Percentiles rank a stretch among this genome's conserved stretches.
These are phyloP conservation scores for Eulemur coronatus DNA, from an alignment of 2,797 vertebrate species.

Conservation along the genomic window DNA sequence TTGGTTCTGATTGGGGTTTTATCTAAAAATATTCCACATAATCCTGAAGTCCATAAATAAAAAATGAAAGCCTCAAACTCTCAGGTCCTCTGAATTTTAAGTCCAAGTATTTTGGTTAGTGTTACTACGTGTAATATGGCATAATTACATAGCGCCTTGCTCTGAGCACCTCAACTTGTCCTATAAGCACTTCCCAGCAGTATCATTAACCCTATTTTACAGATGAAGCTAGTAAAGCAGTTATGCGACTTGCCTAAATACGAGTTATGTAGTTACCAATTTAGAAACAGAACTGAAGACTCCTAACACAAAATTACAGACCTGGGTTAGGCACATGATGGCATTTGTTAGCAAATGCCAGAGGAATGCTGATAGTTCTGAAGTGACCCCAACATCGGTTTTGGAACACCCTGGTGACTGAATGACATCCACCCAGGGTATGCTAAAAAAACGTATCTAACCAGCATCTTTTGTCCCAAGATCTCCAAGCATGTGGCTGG, in stretches of 20 bases:
- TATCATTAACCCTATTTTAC: slow-evolving; percentile 33
- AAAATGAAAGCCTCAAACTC: slow-evolving; percentile 4
- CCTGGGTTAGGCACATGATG: background rate
- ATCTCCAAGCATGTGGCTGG: background rate
- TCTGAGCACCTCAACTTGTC: slow-evolving; percentile 29
- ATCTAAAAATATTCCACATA: background rate
- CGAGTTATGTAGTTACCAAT: slow-evolving; percentile 37
- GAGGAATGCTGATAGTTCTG: background rate
- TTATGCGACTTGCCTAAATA: slow-evolving; percentile 11
- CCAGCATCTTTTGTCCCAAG: background rate
- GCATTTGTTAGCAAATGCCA: background rate
- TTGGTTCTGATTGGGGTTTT: background rate
- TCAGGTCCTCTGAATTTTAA: slow-evolving; percentile 24
- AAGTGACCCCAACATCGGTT: background rate
- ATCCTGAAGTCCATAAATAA: background rate
- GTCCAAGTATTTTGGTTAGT: background rate
- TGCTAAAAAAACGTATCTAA: background rate
- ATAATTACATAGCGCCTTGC: slow-evolving; percentile 19
- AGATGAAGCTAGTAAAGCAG: background rate
- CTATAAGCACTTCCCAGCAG: background rate
- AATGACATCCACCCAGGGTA: background rate
- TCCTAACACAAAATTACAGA: slow-evolving; percentile 42
- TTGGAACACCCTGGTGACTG: background rate
- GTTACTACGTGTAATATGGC: background rate
- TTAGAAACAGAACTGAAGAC: slow-evolving; percentile 41